phyloP scores from a whole-genome alignment of 2,888 invertebrate genomes.

The Vandiemenella viatica region DNA sequence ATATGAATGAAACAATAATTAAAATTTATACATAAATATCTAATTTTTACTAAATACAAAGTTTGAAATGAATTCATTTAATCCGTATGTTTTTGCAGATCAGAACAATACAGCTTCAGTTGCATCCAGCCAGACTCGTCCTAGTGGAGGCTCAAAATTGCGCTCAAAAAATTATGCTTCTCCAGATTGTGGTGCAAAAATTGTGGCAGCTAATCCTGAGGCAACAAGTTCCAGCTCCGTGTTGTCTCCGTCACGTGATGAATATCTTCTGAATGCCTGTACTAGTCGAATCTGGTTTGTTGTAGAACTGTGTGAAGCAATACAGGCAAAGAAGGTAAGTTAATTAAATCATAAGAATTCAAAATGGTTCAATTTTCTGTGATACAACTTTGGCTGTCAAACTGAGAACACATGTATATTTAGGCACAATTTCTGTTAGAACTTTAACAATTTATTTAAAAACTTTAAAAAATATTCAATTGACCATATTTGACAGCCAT shows the following conservation, averaged over 20 bases:
- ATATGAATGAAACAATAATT: too few relatives aligned
- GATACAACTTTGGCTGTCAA: not conserved
- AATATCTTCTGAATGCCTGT: conserved; percentile 96
- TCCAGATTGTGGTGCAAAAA: conserved; percentile 92
- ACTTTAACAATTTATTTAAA: not conserved
- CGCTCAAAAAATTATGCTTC: conserved; percentile 91
- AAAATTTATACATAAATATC: too few relatives aligned
- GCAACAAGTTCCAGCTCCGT: conserved; percentile 75
- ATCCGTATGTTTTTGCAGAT: conserved; percentile 30
- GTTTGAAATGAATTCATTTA: too few relatives aligned
- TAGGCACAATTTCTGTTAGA: not conserved
- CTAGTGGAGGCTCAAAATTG: conserved; percentile 34
- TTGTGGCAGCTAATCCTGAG: conserved; percentile 84
- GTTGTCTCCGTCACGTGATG: conserved; percentile 79
- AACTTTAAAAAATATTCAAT: not conserved
- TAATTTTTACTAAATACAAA: too few relatives aligned
- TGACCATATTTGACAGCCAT: too few relatives aligned
- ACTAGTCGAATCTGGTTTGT: conserved; percentile 87
- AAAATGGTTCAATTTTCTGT: not conserved
- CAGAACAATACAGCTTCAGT: conserved; percentile 48
- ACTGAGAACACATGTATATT: not conserved
- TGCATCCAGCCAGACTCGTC: conserved; percentile 35
- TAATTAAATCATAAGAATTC: not conserved
- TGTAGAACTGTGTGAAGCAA: conserved; percentile 93
- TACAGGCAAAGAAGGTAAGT: conserved; percentile 67